phyloP scores from a whole-genome alignment of 1,140 invertebrate species.

The Triops cancriformis region DNA sequence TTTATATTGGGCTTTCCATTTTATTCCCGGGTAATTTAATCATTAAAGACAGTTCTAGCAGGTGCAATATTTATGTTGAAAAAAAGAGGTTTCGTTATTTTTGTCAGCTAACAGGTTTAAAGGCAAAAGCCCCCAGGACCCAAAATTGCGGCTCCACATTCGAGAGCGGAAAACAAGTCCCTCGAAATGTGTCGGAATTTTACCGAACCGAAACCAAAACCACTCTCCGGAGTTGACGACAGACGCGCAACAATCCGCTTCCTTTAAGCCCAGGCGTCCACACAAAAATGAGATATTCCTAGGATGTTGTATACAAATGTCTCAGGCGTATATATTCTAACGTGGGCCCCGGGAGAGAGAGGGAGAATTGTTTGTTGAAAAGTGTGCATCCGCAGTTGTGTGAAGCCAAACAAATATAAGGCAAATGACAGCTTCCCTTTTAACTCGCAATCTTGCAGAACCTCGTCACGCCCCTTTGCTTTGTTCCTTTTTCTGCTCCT shows the following conservation, averaged over 20 bases:
- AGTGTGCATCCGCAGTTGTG: constrained; percentile 12
- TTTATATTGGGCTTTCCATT: too few relatives aligned
- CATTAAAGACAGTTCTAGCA: too few relatives aligned
- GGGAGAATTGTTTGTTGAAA: constrained; percentile 11
- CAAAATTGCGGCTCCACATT: neutral
- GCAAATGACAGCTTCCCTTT: constrained; percentile 10
- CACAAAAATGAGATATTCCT: constrained; percentile 1
- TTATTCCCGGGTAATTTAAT: too few relatives aligned
- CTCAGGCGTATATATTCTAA: neutral
- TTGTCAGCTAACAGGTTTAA: neutral
- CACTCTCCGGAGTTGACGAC: neutral
- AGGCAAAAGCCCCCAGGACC: neutral
- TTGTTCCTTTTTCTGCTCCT: neutral
- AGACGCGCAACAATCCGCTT: neutral
- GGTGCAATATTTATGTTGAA: too few relatives aligned
- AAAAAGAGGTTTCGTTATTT: too few relatives aligned
- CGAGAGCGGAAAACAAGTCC: neutral
- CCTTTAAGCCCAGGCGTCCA: neutral
- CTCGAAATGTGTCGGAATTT: neutral
- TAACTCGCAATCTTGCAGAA: constrained; percentile 1
- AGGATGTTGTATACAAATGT: neutral
- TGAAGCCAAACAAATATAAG: constrained; percentile 14
- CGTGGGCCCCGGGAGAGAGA: neutral
- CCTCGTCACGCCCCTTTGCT: neutral
- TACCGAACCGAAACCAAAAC: neutral